These are phyloP conservation scores for Trichogramma dendrolimi DNA, from an alignment of 2,888 invertebrate species.

Conservation along the genomic window DNA sequence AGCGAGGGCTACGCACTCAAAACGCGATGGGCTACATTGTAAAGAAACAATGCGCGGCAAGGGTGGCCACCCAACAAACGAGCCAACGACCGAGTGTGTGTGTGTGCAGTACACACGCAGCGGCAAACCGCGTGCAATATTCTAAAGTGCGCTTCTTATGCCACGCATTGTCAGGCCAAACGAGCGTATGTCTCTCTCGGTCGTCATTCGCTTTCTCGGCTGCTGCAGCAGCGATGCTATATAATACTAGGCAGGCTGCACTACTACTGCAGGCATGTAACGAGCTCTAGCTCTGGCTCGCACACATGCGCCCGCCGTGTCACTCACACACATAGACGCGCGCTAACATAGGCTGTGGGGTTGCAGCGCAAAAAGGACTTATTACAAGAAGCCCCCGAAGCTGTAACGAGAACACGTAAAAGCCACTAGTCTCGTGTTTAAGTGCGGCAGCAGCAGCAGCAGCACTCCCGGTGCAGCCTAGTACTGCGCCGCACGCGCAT, in stretches of 20 bases:
- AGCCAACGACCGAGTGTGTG: neutral
- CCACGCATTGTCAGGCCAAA: conserved; percentile 5
- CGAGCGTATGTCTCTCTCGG: neutral
- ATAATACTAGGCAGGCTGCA: neutral
- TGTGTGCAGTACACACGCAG: neutral
- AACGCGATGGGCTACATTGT: no score
- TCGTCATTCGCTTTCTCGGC: neutral
- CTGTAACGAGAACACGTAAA: no score
- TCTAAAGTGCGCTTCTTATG: conserved; percentile 13
- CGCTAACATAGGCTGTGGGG: no score
- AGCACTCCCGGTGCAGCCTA: no score
- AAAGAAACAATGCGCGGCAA: neutral
- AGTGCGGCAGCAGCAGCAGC: no score
- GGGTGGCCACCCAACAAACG: no score
- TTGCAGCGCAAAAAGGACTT: no score
- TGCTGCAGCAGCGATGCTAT: neutral
- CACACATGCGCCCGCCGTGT: conserved; percentile 3
- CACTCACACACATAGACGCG: neutral
- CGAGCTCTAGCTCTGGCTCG: conserved; percentile 2
- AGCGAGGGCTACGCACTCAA: no score
- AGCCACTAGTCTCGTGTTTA: no score
- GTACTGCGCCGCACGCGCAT: no score
- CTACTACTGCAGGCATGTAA: conserved; percentile 1
- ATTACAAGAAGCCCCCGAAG: no score
- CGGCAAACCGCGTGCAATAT: conserved; percentile 6